Evolutionary conservation across 1,140 invertebrate genomes (phyloP).

Genomic region (Dysdera silvatica): DNA sequence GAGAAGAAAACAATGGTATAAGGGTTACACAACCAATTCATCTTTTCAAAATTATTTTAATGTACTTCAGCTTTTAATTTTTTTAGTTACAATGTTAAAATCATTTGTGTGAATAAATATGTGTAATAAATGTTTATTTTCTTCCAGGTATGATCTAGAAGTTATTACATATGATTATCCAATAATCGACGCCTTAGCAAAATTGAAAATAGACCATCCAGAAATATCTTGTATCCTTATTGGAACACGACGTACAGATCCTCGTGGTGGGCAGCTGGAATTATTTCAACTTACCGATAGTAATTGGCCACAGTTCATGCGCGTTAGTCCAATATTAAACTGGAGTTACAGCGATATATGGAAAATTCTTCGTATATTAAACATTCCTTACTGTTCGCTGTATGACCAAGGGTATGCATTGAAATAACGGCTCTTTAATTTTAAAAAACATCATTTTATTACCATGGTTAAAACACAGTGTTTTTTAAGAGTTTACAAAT

Average conservation of each 20-base stretch:
- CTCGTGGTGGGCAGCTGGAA: conserved; percentile 48
- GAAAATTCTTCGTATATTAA: conserved; percentile 66
- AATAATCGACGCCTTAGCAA: conserved; percentile 60
- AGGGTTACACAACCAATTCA: too few relatives aligned
- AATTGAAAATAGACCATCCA: conserved; percentile 55
- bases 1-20: too few relatives aligned
- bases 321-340: conserved; percentile 77
- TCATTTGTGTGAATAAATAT: too few relatives aligned
- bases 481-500: too few relatives aligned
- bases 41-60: too few relatives aligned
- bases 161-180: conserved; percentile 59
- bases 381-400: conserved; percentile 77
- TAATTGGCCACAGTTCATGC: conserved; percentile 77
- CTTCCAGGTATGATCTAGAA: conserved; percentile 59
- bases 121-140: conserved; percentile 6
- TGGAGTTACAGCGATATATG: conserved; percentile 86
- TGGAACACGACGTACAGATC: conserved; percentile 78
- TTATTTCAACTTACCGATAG: conserved; percentile 56
- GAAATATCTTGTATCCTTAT: conserved; percentile 73
- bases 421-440: too few relatives aligned
- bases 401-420: conserved; percentile 58
- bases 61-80: too few relatives aligned
- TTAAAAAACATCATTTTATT: too few relatives aligned
- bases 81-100: too few relatives aligned
- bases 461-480: too few relatives aligned